These are phyloP conservation scores for Nicator chloris DNA, from an alignment of 2,113 vertebrate genomes.

Conservation along the genomic window DNA sequence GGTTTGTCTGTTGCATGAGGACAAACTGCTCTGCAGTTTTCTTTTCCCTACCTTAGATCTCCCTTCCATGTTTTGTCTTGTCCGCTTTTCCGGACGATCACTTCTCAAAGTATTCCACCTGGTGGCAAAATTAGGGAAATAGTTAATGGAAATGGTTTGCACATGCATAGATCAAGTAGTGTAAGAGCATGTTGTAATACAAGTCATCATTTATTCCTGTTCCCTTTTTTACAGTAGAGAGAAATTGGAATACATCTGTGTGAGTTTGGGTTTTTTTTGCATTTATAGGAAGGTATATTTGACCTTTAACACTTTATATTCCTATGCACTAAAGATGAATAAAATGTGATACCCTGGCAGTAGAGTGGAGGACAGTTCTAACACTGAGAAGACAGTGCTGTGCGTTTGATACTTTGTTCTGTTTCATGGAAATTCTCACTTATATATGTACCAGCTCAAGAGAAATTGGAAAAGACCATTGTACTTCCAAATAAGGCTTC, in stretches of 20 bases:
- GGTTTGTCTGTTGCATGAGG: neutral
- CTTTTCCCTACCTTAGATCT: neutral
- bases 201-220: neutral
- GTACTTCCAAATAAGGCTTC: neutral
- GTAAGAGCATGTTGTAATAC: neutral
- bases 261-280: neutral
- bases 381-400: neutral
- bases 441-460: neutral
- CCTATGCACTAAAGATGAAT: neutral
- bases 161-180: neutral
- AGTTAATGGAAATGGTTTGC: neutral
- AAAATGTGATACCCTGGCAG: neutral
- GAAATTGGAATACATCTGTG: neutral
- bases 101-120: conserved; percentile 37
- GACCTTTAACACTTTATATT: neutral
- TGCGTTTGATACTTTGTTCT: neutral
- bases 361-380: neutral
- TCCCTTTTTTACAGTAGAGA: neutral
- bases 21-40: neutral
- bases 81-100: neutral
- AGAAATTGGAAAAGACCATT: neutral
- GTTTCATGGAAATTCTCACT: neutral
- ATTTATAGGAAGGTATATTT: neutral
- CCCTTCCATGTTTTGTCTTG: neutral
- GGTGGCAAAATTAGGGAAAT: conserved; percentile 30